phyloP scores from a whole-genome alignment of 37 sponge, comb jelly and placozoan species.

The Aplysina aerophoba region DNA sequence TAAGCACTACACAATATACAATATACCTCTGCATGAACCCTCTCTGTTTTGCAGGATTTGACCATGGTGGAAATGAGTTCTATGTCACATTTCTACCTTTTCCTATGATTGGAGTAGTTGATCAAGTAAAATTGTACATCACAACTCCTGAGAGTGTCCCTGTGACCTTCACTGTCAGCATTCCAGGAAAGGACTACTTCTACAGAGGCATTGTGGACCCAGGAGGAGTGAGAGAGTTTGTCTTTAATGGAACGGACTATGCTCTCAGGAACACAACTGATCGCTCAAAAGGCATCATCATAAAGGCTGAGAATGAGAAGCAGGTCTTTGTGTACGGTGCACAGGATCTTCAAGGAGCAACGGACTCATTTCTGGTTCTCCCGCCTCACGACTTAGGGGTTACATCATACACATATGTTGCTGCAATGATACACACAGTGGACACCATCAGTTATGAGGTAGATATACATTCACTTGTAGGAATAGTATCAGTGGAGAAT shows the following conservation, averaged over 20 bases:
- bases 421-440: background rate
- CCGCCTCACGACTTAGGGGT: slow-evolving; percentile 23
- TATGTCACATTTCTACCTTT: no score
- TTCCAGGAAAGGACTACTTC: no score
- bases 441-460: no score
- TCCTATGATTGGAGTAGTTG: no score
- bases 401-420: slow-evolving; percentile 24
- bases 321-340: slow-evolving; percentile 51
- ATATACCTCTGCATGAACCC: no score
- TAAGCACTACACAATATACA: no score
- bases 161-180: no score
- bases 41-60: no score
- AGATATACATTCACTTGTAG: no score
- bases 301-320: background rate
- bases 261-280: background rate
- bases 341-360: slow-evolving; percentile 13
- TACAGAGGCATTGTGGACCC: no score
- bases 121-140: background rate
- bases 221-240: no score
- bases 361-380: slow-evolving; percentile 68
- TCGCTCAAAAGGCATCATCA: slow-evolving; percentile 10
- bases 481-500: slow-evolving; percentile 7
- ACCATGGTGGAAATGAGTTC: no score
- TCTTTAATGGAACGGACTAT: background rate
- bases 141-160: background rate